Conservation (phyloP, 2,888 invertebrate species). For the Aproaerema taeniolella region DNA sequence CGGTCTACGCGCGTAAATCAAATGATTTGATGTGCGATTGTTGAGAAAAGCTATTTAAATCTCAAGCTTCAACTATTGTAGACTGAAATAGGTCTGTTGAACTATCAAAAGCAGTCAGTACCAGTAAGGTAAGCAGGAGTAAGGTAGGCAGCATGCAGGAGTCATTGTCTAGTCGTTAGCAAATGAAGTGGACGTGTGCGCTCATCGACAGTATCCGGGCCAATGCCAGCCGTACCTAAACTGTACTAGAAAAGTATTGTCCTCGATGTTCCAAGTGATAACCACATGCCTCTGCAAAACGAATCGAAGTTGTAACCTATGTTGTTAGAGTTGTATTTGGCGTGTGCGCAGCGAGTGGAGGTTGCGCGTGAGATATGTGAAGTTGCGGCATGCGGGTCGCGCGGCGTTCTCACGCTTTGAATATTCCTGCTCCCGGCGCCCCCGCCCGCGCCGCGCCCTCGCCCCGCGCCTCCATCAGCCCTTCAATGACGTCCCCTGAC, state of each 20-base stretch:
- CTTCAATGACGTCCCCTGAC: constrained; percentile 66
- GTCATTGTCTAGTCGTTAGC: background rate
- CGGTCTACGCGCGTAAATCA: constrained; percentile 1
- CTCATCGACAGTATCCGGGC: constrained; percentile 71
- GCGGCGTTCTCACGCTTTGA: constrained; percentile 76
- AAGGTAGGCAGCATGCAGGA: background rate
- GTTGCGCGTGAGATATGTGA: constrained; percentile 77
- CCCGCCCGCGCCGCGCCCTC: constrained; percentile 28
- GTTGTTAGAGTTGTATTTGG: constrained; percentile 43
- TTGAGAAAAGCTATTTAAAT: no score
- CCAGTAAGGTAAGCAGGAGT: background rate
- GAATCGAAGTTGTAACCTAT: constrained; percentile 40
- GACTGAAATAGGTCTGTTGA: background rate
- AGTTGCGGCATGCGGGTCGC: constrained; percentile 77
- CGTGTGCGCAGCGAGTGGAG: constrained; percentile 37
- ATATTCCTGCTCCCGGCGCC: constrained; percentile 70
- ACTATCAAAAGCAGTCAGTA: background rate
- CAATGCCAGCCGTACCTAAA: constrained; percentile 75
- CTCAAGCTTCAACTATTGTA: no score
- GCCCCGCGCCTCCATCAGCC: constrained; percentile 46
- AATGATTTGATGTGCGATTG: constrained; percentile 3
- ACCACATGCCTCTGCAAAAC: constrained; percentile 38
- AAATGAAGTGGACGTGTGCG: constrained; percentile 49
- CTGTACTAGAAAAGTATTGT: constrained; percentile 77
- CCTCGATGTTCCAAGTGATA: constrained; percentile 75